Evolutionary conservation across 2,797 vertebrate genomes (phyloP), one percentile per base, ranked within the genome.

Genomic region (Anguilla marmorata): DNA sequence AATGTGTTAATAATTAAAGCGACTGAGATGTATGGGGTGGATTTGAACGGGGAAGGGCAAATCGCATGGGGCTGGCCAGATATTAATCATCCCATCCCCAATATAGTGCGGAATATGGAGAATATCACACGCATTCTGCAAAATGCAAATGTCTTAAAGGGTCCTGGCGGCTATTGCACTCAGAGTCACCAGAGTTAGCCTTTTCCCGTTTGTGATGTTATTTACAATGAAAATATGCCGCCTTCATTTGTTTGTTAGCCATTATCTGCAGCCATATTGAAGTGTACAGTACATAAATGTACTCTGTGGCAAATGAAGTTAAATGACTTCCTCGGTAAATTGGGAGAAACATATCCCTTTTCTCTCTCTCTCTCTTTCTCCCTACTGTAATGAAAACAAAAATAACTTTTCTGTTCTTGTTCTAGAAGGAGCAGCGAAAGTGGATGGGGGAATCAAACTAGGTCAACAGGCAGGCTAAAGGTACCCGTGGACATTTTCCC

Each of bases 1-100:
- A 94, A 92, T 92, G 91, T 92, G 94, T 95, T 94, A 96, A 95
- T 96, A 95, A 96, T 96, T 95, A 93, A 96, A 87, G 58, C 87
- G 91, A 93, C 88, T 86, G 91, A 93, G 94, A 93, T 93, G 92
- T 94, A 86, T 90, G 87, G 86, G 60, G 89, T 86, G 94, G 93
- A 94, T 95, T 92, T 90, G 93, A 93, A 94, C 93, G 87, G 24
- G 90, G 58, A 86, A 19, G 86, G 90, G 92, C 92, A 87, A 74
- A 89, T 87, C n/a, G 86, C 86, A 89, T 58, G 66, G 66, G 33
- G 21, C 37, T 58, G 66, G 50, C 69, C 72, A 85, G 80, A 83
- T 85, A 91, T 86, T 92, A 90, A 87, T 90, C 82, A 84, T 89
- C 92, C 87, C 91, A 87, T 92, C 89, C 93, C 91, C 86, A 92